Evolutionary conservation across 2,113 vertebrate species (phyloP).

Genomic region (Percina caprodes): DNA sequence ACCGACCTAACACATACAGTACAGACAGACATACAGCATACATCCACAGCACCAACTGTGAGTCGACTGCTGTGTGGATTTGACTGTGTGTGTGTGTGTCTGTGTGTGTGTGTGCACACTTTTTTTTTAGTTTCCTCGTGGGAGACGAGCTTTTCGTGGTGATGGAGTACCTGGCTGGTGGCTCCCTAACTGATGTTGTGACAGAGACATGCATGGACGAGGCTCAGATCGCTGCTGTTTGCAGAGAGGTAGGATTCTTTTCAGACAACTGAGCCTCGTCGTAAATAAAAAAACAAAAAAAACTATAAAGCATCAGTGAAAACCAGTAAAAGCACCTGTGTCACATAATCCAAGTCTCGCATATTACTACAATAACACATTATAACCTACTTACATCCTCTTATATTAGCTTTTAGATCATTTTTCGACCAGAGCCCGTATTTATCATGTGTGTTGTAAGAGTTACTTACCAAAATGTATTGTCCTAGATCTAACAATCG

Average conservation of each 20-base stretch:
- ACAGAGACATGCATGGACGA: constrained; percentile 99
- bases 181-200: constrained; percentile 97
- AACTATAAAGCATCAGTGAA: too few species aligned
- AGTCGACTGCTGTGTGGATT: not conserved
- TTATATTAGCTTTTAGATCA: not conserved
- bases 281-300: too few species aligned
- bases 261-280: not conserved
- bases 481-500: too few species aligned
- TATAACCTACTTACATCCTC: not conserved
- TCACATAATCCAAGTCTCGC: not conserved
- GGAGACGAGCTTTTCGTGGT: constrained; percentile 98
- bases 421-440: not conserved
- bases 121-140: constrained; percentile 91
- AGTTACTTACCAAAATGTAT: not conserved
- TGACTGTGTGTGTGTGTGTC: not conserved
- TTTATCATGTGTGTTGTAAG: not conserved
- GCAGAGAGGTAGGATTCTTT: constrained; percentile 89
- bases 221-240: constrained; percentile 97
- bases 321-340: not conserved
- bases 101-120: not conserved
- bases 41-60: not conserved
- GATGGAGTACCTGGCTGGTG: constrained; percentile 98
- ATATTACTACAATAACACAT: too few species aligned
- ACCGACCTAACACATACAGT: not conserved
- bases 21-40: not conserved